A percentile compares a stretch with the other conserved stretches of the same genome.
phyloP scores from a whole-genome alignment of 2,888 invertebrate species.

The Rhagophthalmus giganteus region DNA sequence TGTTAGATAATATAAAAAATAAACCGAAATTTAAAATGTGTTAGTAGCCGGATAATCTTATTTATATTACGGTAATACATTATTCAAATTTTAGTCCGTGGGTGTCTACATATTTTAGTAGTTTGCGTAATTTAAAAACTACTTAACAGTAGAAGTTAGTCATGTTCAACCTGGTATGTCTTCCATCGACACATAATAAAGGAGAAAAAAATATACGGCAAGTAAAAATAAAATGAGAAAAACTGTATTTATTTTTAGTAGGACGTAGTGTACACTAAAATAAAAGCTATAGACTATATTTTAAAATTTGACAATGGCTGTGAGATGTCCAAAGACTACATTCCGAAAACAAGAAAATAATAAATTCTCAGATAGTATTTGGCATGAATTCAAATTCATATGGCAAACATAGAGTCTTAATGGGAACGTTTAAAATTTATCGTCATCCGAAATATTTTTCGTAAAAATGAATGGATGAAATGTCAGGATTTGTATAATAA shows the following conservation, averaged over 20 bases:
- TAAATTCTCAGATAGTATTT: slow-evolving; percentile 43
- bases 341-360: slow-evolving; percentile 42
- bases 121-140: slow-evolving; percentile 23
- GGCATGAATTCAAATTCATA: slow-evolving; percentile 45
- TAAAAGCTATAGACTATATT: slow-evolving; percentile 18
- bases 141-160: slow-evolving; percentile 18
- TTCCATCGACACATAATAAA: slow-evolving; percentile 24
- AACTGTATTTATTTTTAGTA: slow-evolving; percentile 25
- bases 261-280: slow-evolving; percentile 10
- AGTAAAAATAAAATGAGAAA: slow-evolving; percentile 5
- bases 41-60: background rate
- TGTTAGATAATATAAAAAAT: no score
- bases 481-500: no score
- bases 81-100: background rate
- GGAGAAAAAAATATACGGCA: slow-evolving; percentile 6
- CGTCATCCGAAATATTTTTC: slow-evolving; percentile 25
- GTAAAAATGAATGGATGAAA: slow-evolving; percentile 31
- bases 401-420: slow-evolving; percentile 42
- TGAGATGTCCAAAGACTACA: slow-evolving; percentile 31
- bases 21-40: no score
- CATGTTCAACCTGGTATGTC: slow-evolving; percentile 29
- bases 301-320: slow-evolving; percentile 28
- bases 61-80: background rate
- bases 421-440: slow-evolving; percentile 41
- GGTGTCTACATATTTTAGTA: slow-evolving; percentile 4